Conservation (phyloP, 1,140 invertebrate species). For the Anastrepha obliqua region DNA sequence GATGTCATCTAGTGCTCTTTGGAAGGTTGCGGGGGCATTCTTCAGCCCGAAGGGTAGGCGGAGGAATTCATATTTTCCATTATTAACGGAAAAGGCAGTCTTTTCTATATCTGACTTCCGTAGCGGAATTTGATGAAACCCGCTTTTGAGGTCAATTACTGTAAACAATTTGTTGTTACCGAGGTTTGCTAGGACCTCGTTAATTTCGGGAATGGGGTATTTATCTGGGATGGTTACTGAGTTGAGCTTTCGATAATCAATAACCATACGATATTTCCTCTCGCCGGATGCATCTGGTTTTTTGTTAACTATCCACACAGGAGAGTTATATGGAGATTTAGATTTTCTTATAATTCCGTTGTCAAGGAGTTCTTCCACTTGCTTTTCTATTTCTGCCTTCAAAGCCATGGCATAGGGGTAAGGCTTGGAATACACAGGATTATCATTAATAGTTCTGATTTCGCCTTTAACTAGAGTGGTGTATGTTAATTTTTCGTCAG, state of each 20-base stretch:
- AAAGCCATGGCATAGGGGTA: slow-evolving; percentile 61
- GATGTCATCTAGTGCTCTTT: slow-evolving; percentile 37
- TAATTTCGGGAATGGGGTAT: slow-evolving; percentile 76
- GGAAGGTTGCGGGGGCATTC: slow-evolving; percentile 18
- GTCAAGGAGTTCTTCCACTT: slow-evolving; percentile 64
- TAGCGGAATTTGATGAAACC: too few relatives aligned
- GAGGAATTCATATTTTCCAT: too few relatives aligned
- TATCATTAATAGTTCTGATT: slow-evolving; percentile 53
- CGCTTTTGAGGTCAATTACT: too few relatives aligned
- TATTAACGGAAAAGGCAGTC: too few relatives aligned
- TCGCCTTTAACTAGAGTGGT: slow-evolving; percentile 53
- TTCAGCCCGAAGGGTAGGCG: slow-evolving; percentile 24
- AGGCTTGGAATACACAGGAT: slow-evolving; percentile 57
- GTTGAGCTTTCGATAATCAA: slow-evolving; percentile 70
- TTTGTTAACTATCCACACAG: slow-evolving; percentile 59
- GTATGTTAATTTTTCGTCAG: slow-evolving; percentile 31
- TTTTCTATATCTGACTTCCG: too few relatives aligned
- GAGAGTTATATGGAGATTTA: slow-evolving; percentile 63
- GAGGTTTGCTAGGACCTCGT: slow-evolving; percentile 74
- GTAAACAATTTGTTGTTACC: slow-evolving; percentile 71
- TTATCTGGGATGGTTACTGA: slow-evolving; percentile 69
- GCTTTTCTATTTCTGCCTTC: slow-evolving; percentile 61
- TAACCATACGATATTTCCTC: slow-evolving; percentile 67
- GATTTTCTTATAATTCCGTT: slow-evolving; percentile 64
- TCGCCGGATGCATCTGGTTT: slow-evolving; percentile 60